Evolutionary conservation across 1,140 invertebrate species (phyloP).

Genomic region (Drosophila watanabei): DNA sequence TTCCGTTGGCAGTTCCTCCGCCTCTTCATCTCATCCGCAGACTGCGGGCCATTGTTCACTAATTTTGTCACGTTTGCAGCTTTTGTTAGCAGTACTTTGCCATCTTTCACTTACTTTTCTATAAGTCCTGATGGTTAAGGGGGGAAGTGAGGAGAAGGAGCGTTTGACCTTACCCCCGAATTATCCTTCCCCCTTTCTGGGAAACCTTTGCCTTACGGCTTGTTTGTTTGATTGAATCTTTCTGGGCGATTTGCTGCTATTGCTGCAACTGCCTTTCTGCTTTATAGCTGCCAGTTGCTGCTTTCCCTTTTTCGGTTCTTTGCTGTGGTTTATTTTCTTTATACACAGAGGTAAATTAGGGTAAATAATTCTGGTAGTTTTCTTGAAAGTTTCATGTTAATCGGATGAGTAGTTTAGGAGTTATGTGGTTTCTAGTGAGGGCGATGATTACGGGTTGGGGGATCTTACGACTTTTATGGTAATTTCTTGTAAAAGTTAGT

Average conservation of each 20-base stretch:
- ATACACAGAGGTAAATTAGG: constrained; percentile 4
- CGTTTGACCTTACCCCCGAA: constrained; percentile 34
- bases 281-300: constrained; percentile 36
- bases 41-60: constrained; percentile 75
- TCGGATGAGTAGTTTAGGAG: constrained; percentile 5
- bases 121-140: constrained; percentile 23
- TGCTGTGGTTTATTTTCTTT: constrained; percentile 11
- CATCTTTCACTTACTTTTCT: constrained; percentile 65
- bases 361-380: not conserved
- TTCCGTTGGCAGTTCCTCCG: constrained; percentile 40
- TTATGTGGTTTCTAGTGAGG: not conserved
- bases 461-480: not conserved
- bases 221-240: constrained; percentile 61
- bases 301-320: constrained; percentile 35
- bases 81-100: constrained; percentile 70
- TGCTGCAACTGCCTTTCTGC: constrained; percentile 43
- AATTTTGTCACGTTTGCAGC: constrained; percentile 84
- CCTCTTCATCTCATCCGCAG: constrained; percentile 49
- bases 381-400: not conserved
- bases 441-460: no score
- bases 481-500: not conserved
- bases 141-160: not conserved
- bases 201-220: constrained; percentile 36
- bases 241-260: constrained; percentile 58
- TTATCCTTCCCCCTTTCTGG: not conserved